Evolutionary conservation across 2,113 vertebrate genomes (phyloP), one percentile per base, ranked within the genome.

Genomic region (Nycticebus coucang): DNA sequence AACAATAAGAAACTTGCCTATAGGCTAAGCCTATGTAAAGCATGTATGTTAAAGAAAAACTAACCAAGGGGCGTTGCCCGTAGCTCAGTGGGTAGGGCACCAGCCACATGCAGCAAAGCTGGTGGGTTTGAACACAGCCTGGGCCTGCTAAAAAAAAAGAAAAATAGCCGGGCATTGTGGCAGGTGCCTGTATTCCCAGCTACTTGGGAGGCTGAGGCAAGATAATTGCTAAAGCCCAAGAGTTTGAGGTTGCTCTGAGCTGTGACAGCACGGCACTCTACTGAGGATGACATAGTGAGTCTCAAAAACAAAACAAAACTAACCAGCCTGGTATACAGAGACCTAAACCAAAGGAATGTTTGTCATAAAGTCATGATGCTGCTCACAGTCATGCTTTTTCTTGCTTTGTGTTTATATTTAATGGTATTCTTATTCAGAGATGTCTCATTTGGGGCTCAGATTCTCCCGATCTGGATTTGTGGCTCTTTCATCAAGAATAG

Each of bases 401-500:
- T 57, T 14, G 26, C 26, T 64, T 72, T 41, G 35, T n/a, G 35
- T 26, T 68, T 33, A 13, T 78, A 80, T 45, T 64, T 80, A 64
- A 80, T 60, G 71, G 11, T 74, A 45, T 17, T 94, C 71, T 85
- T 94, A 26, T 37, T 89, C 59, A 84, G 55, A 24, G 60, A n/a
- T 81, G 7, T 75, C 79, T 85, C 19, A 1, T 84, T 62, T 75
- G 1, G 5, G 37, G 22, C 17, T 94, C 28, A 68, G 82, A 74
- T 66, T 72, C 50, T 81, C 28, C 30, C 75, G 18, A 45, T 81
- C 50, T 21, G 64, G 59, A 85, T 57, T 59, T 89, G n/a, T 77
- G n/a, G 60, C 41, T 59, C 59, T 94, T 93, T 96, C 11, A 75
- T 6, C 64, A 75, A 92, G 35, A 94, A 81, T 45, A 57, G 30